Base-by-base conservation (phyloP, 2,113 vertebrate species). In the Miniopterus natalensis region DNA sequence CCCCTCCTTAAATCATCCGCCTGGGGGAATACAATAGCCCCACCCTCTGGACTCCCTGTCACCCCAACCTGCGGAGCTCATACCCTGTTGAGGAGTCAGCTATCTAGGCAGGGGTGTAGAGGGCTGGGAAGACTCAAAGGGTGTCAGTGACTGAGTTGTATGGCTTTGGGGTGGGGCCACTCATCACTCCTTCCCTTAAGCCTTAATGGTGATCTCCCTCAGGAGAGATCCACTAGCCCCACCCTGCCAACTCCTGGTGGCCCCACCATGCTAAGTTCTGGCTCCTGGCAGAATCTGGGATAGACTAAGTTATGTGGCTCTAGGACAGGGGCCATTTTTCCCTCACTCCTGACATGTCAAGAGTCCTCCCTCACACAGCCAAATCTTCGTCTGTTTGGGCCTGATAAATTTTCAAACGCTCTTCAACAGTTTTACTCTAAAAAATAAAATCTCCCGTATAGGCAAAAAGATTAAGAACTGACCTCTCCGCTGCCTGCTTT, bases 361-460 rank as follows among this genome's bases (percentile, higher is more conserved):
- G 65, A 66, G 31, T 6, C 65, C 31, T 66, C 15, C 31, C 6
- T 66, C 65, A 66, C n/a, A 36, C 8, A 15, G 65, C 65, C 65
- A 66, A n/a, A 66, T 66, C 31, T 66, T 66, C 8, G 65, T 66
- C 65, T 8, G 7, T 66, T 66, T 66, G 65, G 65, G 65, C 31
- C 65, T 66, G 6, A 65, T 65, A n/a, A 66, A 36, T 84, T 91
- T 68, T 83, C 49, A 77, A n/a, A 53, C 75, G 23, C 18, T 83
- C 40, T 89, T 75, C 40, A 63, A 73, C 29, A 86, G 13, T 74
- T 71, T 88, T 79, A 66, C 40, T 73, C 27, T 42, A 84, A 78
- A 94, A 47, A 96, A 84, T 36, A 89, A 66, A 84, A 80, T 61
- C 63, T 61, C 45, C 68, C 29, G 29, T 79, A 8, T 68, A 9